Evolutionary conservation across 2,888 invertebrate genomes (phyloP).

Genomic region (Ophion costatus): DNA sequence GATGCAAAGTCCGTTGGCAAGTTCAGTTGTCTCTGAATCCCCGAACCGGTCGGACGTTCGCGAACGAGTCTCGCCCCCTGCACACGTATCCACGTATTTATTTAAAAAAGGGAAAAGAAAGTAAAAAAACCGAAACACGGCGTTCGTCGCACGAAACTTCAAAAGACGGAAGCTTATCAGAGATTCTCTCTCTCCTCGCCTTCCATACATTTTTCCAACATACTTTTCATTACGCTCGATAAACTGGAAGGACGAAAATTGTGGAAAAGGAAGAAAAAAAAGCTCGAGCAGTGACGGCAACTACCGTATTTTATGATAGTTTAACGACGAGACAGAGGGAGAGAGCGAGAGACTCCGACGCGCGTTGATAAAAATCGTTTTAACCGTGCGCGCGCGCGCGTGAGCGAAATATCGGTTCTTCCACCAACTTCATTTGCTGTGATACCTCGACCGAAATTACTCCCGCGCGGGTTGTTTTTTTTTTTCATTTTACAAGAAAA

Average conservation of each 20-base stretch:
- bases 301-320: neutral
- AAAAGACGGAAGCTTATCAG: neutral
- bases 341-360: neutral
- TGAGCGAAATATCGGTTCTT: neutral
- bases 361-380: slow-evolving; percentile 15
- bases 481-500: neutral
- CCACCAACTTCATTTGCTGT: slow-evolving; percentile 1
- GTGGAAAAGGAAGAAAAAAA: slow-evolving; percentile 32
- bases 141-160: neutral
- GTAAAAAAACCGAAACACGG: neutral
- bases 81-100: neutral
- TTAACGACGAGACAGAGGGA: slow-evolving; percentile 2
- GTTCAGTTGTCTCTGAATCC: slow-evolving; percentile 82
- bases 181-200: neutral
- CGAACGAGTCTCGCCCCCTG: slow-evolving; percentile 55
- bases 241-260: slow-evolving; percentile 37
- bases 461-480: neutral
- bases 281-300: slow-evolving; percentile 19
- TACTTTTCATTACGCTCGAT: slow-evolving; percentile 29
- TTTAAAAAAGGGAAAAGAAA: neutral
- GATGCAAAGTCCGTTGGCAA: slow-evolving; percentile 77
- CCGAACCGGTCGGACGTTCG: slow-evolving; percentile 81
- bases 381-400: neutral
- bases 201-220: neutral
- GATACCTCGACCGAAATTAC: slow-evolving; percentile 16